These are phyloP conservation scores for Phyllostomus hastatus DNA, from an alignment of 2,113 vertebrate species.

Conservation along the genomic window DNA sequence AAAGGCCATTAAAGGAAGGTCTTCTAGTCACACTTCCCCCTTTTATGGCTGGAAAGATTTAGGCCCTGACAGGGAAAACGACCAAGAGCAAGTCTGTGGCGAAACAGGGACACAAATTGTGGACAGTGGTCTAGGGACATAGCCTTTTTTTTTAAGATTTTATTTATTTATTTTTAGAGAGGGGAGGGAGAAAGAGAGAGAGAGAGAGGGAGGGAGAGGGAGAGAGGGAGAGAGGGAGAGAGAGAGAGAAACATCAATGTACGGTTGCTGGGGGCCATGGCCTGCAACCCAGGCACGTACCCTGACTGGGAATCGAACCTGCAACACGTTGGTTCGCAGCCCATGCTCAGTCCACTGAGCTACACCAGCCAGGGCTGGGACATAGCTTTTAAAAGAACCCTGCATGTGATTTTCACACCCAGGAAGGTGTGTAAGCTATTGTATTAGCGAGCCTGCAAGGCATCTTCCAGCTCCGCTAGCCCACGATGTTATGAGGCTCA, in stretches of 20 bases:
- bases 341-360: too few relatives aligned
- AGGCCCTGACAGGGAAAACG: neutral
- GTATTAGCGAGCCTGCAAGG: neutral
- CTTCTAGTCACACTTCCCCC: neutral
- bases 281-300: too few relatives aligned
- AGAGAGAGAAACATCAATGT: too few relatives aligned
- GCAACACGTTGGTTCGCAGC: too few relatives aligned
- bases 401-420: neutral
- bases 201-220: too few relatives aligned
- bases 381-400: neutral
- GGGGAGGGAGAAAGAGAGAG: too few relatives aligned
- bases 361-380: neutral
- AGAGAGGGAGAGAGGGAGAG: too few relatives aligned
- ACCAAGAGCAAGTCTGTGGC: neutral
- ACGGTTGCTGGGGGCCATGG: too few relatives aligned
- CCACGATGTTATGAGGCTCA: neutral
- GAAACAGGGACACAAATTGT: neutral
- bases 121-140: neutral
- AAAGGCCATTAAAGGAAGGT: neutral
- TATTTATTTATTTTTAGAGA: too few relatives aligned
- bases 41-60: neutral
- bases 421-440: neutral
- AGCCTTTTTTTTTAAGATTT: neutral
- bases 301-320: too few relatives aligned
- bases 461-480: neutral